Evolutionary conservation across 2,888 invertebrate genomes (phyloP), one percentile per base, ranked within the genome.

Genomic region (Caenorhabditis becei): DNA sequence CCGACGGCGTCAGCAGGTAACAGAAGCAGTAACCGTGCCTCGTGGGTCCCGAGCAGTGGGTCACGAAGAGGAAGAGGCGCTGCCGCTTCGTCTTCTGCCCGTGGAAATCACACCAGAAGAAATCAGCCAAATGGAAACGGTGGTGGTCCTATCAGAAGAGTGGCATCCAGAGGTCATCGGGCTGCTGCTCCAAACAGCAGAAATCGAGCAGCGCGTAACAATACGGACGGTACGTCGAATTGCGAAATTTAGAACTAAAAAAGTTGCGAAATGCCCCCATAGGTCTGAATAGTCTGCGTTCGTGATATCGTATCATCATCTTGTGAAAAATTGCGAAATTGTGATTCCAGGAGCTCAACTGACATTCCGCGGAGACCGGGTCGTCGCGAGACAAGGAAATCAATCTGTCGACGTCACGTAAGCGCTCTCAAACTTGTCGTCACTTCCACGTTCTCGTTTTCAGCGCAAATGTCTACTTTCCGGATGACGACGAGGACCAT

Each of bases 401-500:
- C n/a, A 54, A 2, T 2, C 44, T 1, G 8, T 41, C 0, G 66
- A 67, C 24, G 23, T 67, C 0, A 67, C 66, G 66, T 67, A 14
- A 56, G 66, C 24, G 7, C 11, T 35, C 20, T 18, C 18, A 24
- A 49, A 14, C 2, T 28, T 10, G 28, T 20, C 44, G 11, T n/a
- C n/a, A n/a, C n/a, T n/a, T n/a, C n/a, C n/a, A n/a, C n/a, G n/a
- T n/a, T n/a, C n/a, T n/a, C n/a, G n/a, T 41, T 54, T 67, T 44
- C 56, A 67, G 66, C 7, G 41, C 14, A 1, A 14, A 47, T 3
- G 44, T 58, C n/a, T 58, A 47, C 14, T 58, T 69, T n/a, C 69
- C 69, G 1, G 47, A 47, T 35, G n/a, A n/a, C n/a, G 62, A 54
- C 11, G 54, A 62, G 8, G 71, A 71, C 18, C 35, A 28, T 41